Evolutionary conservation across 35 echinoderm and acorn worm species (phyloP).

Genomic region (Apostichopus japonicus): DNA sequence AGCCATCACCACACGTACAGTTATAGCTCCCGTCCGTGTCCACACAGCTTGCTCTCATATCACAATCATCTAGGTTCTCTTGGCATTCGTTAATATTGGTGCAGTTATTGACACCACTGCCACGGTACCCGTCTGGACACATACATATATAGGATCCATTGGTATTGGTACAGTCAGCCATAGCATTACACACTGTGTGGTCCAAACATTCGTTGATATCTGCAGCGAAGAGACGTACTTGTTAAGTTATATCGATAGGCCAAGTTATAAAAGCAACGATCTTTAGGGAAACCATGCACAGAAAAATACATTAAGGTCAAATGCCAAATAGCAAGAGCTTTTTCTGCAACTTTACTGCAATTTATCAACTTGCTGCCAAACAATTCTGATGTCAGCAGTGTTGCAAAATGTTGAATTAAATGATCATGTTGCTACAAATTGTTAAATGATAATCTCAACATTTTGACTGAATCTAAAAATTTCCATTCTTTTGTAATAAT

Average conservation of each 20-base stretch:
- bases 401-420: too few species aligned
- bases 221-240: constrained; percentile 1
- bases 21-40: constrained; percentile 68
- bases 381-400: too few species aligned
- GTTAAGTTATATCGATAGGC: too few species aligned
- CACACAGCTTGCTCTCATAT: constrained; percentile 47
- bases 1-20: constrained; percentile 68
- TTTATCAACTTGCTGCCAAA: too few species aligned
- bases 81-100: constrained; percentile 72
- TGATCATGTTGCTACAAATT: too few species aligned
- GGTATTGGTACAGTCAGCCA: constrained; percentile 68
- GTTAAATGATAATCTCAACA: too few species aligned
- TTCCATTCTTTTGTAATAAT: background rate
- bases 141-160: constrained; percentile 64
- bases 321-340: too few species aligned
- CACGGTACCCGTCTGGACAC: constrained; percentile 71
- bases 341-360: too few species aligned
- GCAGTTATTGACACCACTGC: constrained; percentile 64
- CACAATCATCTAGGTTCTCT: constrained; percentile 62
- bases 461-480: too few species aligned
- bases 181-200: constrained; percentile 45
- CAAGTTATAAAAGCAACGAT: too few species aligned
- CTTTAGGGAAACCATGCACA: too few species aligned
- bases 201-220: constrained; percentile 74
- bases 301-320: too few species aligned